phyloP scores from a whole-genome alignment of 2,888 invertebrate species.

The Agelastica alni region DNA sequence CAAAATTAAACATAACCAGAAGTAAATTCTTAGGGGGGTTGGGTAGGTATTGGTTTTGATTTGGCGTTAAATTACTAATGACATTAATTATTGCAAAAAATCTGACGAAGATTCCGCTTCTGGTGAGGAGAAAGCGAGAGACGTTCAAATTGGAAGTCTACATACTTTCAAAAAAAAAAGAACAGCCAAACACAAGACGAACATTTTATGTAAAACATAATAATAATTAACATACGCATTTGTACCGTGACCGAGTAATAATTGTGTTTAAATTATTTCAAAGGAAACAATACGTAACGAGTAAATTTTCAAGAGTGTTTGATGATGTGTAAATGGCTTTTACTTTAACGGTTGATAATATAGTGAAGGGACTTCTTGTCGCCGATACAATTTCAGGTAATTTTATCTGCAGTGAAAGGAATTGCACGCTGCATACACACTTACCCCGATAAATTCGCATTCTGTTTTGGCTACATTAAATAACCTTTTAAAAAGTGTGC shows the following conservation, averaged over 20 bases:
- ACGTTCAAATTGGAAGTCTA: background rate
- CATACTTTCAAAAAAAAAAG: constrained; percentile 22
- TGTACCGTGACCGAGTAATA: constrained; percentile 9
- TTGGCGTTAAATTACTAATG: too few relatives aligned
- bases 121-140: background rate
- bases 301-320: too few relatives aligned
- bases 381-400: too few relatives aligned
- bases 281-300: constrained; percentile 7
- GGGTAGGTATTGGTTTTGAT: too few relatives aligned
- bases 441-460: too few relatives aligned
- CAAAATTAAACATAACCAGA: too few relatives aligned
- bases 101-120: background rate
- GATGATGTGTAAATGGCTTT: constrained; percentile 17
- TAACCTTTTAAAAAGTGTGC: too few relatives aligned
- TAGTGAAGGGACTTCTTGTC: background rate
- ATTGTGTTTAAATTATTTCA: constrained; percentile 9
- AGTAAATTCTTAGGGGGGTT: too few relatives aligned
- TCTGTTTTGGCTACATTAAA: too few relatives aligned
- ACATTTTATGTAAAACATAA: constrained; percentile 16
- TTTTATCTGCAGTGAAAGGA: too few relatives aligned
- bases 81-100: too few relatives aligned
- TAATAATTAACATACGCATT: background rate
- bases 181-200: constrained; percentile 18
- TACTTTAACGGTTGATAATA: constrained; percentile 1
- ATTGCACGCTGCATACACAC: too few relatives aligned